Conservation (phyloP, 2,113 vertebrate genomes). For the Chionis minor region DNA sequence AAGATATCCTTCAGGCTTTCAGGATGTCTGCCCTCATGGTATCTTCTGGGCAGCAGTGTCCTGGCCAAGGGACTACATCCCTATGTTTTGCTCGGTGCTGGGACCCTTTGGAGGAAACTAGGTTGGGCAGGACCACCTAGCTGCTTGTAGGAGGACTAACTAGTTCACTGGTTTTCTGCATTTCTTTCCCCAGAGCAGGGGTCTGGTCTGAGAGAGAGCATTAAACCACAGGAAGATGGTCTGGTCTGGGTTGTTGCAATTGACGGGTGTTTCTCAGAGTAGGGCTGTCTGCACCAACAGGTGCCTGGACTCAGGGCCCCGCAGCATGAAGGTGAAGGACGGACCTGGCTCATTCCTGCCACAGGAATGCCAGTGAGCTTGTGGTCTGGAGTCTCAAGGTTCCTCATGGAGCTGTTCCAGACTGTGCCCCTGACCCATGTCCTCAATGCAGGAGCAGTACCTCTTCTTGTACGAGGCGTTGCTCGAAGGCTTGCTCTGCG, state of each 20-base stretch:
- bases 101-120: background rate
- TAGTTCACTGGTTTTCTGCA: background rate
- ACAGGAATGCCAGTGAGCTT: background rate
- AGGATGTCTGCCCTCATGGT: background rate
- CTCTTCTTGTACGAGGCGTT: slow-evolving; percentile 54
- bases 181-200: background rate
- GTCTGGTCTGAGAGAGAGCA: background rate
- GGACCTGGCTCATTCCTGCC: background rate
- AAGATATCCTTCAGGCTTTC: background rate
- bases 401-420: background rate
- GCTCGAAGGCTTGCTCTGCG: slow-evolving; percentile 57
- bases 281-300: background rate
- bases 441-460: slow-evolving; percentile 62
- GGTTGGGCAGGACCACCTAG: background rate
- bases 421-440: fast-evolving
- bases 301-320: background rate
- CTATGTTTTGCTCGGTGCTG: background rate
- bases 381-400: background rate
- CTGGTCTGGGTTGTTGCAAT: background rate
- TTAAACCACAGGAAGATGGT: background rate
- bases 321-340: background rate
- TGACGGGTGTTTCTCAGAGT: background rate
- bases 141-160: background rate
- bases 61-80: background rate
- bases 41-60: background rate